A percentile compares a stretch with the other conserved stretches of the same genome.
phyloP scores from a whole-genome alignment of 1,140 invertebrate species.

The Littorina saxatilis region DNA sequence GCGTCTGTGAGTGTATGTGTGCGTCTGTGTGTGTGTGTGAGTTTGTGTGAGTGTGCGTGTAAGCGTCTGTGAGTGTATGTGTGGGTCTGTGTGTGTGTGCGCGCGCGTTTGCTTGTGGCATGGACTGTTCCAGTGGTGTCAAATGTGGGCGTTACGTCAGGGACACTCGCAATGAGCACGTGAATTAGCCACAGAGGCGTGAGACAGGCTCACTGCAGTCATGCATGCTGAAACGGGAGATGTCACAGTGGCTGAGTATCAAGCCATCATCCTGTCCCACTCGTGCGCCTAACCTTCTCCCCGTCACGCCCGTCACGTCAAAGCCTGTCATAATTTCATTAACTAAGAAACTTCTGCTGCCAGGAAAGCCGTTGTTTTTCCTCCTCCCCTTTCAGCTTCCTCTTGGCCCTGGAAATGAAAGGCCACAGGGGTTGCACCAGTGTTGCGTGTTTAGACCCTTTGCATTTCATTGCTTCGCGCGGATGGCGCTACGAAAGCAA shows the following conservation, averaged over 20 bases:
- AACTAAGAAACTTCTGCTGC: conserved; percentile 15
- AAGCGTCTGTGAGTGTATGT: too few species aligned
- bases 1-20: too few species aligned
- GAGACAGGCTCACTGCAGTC: neutral
- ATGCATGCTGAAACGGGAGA: conserved; percentile 4
- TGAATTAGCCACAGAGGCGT: too few species aligned
- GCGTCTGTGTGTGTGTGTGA: too few species aligned
- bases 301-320: neutral
- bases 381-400: neutral
- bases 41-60: too few species aligned
- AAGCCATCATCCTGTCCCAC: neutral
- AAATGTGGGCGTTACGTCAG: too few species aligned
- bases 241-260: neutral
- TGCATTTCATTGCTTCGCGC: conserved; percentile 1
- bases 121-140: too few species aligned
- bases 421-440: neutral
- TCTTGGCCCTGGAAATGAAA: neutral
- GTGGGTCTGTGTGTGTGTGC: neutral
- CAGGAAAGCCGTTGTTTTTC: neutral
- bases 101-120: neutral
- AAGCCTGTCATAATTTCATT: conserved; percentile 14
- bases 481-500: neutral
- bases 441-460: neutral
- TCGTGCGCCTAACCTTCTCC: neutral
- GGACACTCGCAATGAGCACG: too few species aligned